phyloP scores from a whole-genome alignment of 92 coral and sea anemone genomes.

The Meandrina meandrites region DNA sequence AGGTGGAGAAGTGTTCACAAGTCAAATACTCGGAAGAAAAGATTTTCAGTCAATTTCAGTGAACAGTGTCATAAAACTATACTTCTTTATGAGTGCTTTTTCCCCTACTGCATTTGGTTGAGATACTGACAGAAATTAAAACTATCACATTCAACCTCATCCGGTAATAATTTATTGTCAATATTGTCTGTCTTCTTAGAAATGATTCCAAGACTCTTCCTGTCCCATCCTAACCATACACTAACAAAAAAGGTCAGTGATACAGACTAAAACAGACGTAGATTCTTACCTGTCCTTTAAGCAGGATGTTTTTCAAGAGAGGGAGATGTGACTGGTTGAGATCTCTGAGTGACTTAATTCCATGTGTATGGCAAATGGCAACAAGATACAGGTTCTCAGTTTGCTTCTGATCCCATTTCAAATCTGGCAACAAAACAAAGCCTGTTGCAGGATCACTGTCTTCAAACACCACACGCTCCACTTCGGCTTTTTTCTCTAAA shows the following conservation, averaged over 20 bases:
- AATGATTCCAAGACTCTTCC: background rate
- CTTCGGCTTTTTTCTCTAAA: conserved; percentile 92
- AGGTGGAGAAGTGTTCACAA: too few relatives aligned
- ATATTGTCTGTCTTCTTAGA: background rate
- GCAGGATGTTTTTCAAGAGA: conserved; percentile 79
- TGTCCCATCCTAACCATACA: background rate
- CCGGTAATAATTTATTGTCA: background rate
- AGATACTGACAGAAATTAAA: background rate
- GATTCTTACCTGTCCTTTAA: conserved; percentile 77
- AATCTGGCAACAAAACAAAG: conserved; percentile 90
- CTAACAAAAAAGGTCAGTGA: background rate
- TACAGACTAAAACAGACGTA: background rate
- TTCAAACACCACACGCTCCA: conserved; percentile 87
- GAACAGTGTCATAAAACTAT: too few relatives aligned
- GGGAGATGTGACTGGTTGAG: conserved; percentile 72
- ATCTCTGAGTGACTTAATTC: conserved; percentile 87
- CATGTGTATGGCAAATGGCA: conserved; percentile 77
- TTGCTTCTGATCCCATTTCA: conserved; percentile 94
- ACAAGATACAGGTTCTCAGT: conserved; percentile 90
- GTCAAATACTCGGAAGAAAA: too few relatives aligned
- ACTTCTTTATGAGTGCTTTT: background rate
- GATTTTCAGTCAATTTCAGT: too few relatives aligned
- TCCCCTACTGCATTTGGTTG: background rate
- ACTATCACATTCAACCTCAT: background rate
- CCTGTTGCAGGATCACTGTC: conserved; percentile 85